Conservation (phyloP, 2,888 invertebrate genomes). For the Chrysolina oricalcia region DNA sequence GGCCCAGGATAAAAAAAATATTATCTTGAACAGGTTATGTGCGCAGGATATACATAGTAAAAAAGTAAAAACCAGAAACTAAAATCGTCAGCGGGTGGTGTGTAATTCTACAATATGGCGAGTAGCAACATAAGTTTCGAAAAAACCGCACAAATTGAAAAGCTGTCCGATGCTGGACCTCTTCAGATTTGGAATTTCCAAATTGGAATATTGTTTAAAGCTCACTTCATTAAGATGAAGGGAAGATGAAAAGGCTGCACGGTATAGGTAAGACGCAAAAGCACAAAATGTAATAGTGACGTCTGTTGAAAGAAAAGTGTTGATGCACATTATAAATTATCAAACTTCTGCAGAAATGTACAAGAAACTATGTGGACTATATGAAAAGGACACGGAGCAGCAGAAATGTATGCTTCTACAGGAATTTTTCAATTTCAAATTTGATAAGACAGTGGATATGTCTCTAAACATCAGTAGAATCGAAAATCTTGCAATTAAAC, state of each 20-base stretch:
- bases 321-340: conserved; percentile 10
- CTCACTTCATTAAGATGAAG: no score
- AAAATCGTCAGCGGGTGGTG: no score
- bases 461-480: neutral
- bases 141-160: neutral
- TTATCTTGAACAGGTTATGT: neutral
- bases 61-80: neutral
- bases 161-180: neutral
- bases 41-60: neutral
- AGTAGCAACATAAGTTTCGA: no score
- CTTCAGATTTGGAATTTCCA: conserved; percentile 21
- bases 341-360: conserved; percentile 16
- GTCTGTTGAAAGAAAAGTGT: conserved; percentile 9
- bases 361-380: neutral
- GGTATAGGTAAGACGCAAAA: conserved; percentile 1
- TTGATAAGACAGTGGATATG: neutral
- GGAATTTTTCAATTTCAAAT: conserved; percentile 7
- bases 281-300: conserved; percentile 11
- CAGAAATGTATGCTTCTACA: conserved; percentile 18
- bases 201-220: neutral
- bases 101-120: neutral
- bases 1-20: neutral
- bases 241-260: neutral
- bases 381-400: conserved; percentile 18
- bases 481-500: neutral